A percentile compares a stretch with the other conserved stretches of the same genome.
phyloP scores from a whole-genome alignment of 2,797 vertebrate genomes.

The Glyptemys insculpta region DNA sequence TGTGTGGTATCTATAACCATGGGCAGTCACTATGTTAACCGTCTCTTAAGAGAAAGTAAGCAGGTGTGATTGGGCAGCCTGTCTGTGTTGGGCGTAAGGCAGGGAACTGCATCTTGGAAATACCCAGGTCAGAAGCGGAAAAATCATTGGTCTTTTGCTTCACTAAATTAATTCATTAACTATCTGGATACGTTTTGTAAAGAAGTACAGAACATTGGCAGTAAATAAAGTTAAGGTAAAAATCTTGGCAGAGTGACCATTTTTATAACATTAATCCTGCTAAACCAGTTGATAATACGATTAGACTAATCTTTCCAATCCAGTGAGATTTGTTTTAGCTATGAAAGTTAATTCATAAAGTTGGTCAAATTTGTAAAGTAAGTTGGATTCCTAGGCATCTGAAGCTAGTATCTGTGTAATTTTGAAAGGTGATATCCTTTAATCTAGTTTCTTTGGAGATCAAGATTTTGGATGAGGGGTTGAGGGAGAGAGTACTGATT shows the following conservation, averaged over 20 bases:
- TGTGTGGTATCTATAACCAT: too few species aligned
- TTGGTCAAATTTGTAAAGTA: slow-evolving; percentile 13
- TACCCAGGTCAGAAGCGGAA: too few species aligned
- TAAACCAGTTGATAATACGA: slow-evolving; percentile 55
- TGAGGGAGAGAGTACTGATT: neutral
- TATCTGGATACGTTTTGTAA: neutral
- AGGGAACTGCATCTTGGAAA: too few species aligned
- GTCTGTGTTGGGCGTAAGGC: too few species aligned
- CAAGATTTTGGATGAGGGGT: neutral
- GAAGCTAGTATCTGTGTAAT: neutral
- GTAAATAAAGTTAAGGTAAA: neutral
- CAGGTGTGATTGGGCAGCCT: too few species aligned
- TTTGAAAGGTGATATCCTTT: neutral
- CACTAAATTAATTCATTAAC: neutral
- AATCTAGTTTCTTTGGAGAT: neutral
- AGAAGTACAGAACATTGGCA: neutral
- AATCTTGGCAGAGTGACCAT: neutral
- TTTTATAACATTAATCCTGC: slow-evolving; percentile 31
- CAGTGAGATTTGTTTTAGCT: slow-evolving; percentile 35
- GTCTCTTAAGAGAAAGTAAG: too few species aligned
- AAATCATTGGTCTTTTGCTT: neutral
- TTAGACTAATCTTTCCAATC: slow-evolving; percentile 59
- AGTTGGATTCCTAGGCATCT: neutral
- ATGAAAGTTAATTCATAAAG: neutral
- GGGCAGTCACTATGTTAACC: too few species aligned